phyloP scores from a whole-genome alignment of 2,113 vertebrate species.

The Pygoscelis antarcticus region DNA sequence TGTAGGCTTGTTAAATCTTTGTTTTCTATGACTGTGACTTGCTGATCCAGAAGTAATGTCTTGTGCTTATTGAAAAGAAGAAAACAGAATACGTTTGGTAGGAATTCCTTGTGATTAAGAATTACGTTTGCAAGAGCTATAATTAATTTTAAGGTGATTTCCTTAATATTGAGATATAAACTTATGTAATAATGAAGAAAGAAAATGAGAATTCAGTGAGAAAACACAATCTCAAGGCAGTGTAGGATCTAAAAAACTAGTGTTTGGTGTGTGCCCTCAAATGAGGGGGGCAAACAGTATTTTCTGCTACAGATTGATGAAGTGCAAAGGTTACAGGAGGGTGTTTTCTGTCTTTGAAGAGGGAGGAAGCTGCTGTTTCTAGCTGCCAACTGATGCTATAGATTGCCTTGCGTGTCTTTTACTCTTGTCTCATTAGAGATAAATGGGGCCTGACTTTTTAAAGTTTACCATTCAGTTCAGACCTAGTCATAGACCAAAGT shows the following conservation, averaged over 20 bases:
- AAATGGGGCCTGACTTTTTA: background rate
- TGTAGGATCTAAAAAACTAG: background rate
- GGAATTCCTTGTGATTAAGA: background rate
- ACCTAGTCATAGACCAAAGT: background rate
- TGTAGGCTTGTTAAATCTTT: background rate
- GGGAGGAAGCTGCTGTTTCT: background rate
- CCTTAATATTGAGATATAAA: background rate
- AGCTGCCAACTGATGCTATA: background rate
- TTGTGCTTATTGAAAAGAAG: background rate
- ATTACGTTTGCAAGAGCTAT: background rate
- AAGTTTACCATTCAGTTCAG: background rate
- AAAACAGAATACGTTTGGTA: background rate
- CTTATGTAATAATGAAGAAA: background rate
- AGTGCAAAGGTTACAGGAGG: background rate
- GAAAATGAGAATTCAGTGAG: background rate
- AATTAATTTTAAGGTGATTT: background rate
- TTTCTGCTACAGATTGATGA: background rate
- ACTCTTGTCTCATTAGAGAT: background rate
- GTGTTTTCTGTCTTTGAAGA: background rate
- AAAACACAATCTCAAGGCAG: background rate
- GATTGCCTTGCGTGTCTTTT: background rate
- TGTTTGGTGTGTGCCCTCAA: background rate
- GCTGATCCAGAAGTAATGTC: background rate
- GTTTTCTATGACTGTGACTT: background rate
- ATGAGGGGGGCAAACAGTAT: background rate